Base-by-base conservation (phyloP, 2,797 vertebrate species). In the Orientallactaga sibirica region DNA sequence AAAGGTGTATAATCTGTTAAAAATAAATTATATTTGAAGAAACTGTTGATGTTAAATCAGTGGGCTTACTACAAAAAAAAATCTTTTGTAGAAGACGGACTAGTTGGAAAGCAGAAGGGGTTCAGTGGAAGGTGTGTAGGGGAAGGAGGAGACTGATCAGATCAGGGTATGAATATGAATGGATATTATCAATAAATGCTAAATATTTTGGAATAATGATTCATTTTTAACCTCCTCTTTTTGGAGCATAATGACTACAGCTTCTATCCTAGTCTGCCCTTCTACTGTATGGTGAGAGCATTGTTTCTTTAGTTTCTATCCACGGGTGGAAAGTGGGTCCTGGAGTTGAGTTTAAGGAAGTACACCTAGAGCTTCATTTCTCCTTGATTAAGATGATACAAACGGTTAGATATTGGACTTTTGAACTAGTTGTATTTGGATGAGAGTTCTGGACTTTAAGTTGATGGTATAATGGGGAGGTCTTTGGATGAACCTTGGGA, bases 231-330 rank as follows among this genome's bases (percentile, higher is more conserved):
- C 48, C 29, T 24, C 33, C 24, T 37, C 48, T 71, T 27, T 62
- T 22, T 22, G 81, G 91, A 68, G 15, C 58, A 76, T 41, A 81
- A 52, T 75, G n/a, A 80, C 24, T 58, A 14, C 86, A 82, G 64
- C 52, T 78, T 70, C 92, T 67, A 74, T 92, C 48, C 66, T 52
- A 82, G 64, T 27, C 64, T 77, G 43, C 62, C 20, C 48, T 68
- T 68, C 71, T 20, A 67, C 76, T 19, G 3, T 71, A 55, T 64
- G 25, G 76, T 91, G 55, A 80, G 68, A 76, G 22, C 43, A 67
- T 80, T 86, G 27, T 33, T 77, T 94, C 75, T 75, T 89, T 88
- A 66, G 29, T 82, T 88, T 25, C 52, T 16, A 62, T 82, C 73
- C 16, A 41, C 66, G 74, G 86, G 68, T 52, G 29, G 64, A 86